These are phyloP conservation scores for Discoglossus pictus DNA, from an alignment of 2,797 vertebrate genomes.

Conservation along the genomic window DNA sequence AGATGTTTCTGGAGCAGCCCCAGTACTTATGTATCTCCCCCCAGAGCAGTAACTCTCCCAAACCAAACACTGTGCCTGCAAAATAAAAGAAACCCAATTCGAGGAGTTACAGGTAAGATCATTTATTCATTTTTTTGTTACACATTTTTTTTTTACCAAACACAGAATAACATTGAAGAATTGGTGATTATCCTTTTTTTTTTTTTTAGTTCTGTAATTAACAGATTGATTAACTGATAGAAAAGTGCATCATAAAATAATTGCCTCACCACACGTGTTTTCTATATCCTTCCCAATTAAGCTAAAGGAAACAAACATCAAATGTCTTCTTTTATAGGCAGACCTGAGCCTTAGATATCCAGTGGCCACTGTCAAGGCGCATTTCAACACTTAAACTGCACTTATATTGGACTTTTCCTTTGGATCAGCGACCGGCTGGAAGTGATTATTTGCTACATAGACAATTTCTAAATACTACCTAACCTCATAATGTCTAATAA, in stretches of 20 bases:
- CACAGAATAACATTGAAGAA: constrained; percentile 7
- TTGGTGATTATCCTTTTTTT: constrained; percentile 3
- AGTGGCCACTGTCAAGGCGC: constrained; percentile 25
- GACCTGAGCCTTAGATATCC: constrained; percentile 33
- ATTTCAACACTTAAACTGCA: constrained; percentile 27
- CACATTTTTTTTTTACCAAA: not conserved
- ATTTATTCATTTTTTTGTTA: not conserved
- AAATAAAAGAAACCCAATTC: not conserved
- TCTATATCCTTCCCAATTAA: constrained; percentile 59
- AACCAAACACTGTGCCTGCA: constrained; percentile 6
- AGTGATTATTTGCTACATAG: constrained; percentile 23
- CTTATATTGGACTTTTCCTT: not conserved
- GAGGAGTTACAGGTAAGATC: constrained; percentile 24
- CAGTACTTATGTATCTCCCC: constrained; percentile 49
- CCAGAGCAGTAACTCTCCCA: not conserved
- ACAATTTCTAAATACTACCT: not conserved
- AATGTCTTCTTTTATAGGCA: constrained; percentile 4
- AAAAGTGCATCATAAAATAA: constrained; percentile 50
- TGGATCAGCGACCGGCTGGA: not conserved
- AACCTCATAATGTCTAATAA: not conserved
- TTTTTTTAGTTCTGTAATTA: constrained; percentile 57
- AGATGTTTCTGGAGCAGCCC: constrained; percentile 78
- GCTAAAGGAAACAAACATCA: constrained; percentile 56
- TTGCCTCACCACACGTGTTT: constrained; percentile 56
- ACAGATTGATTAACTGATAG: constrained; percentile 62